A percentile compares a stretch with the other conserved stretches of the same genome.
phyloP scores from a whole-genome alignment of 2,113 vertebrate genomes.

The Amblyornis subalaris region DNA sequence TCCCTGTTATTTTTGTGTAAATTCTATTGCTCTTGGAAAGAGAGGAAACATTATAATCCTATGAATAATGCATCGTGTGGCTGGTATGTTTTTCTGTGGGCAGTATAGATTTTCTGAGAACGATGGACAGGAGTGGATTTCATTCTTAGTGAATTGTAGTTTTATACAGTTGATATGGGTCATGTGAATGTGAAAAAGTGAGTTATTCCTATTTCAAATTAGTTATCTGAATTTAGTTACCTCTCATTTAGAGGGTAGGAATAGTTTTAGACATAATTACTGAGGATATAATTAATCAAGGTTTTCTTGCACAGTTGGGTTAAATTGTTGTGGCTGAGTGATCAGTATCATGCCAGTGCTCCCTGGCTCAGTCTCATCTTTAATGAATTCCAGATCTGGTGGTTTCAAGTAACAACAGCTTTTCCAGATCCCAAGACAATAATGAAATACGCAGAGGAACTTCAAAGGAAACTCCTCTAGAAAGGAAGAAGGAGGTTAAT shows the following conservation, averaged over 20 bases:
- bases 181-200: neutral
- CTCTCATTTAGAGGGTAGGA: neutral
- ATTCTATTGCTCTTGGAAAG: neutral
- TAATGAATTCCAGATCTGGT: slow-evolving; percentile 66
- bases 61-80: neutral
- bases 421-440: slow-evolving; percentile 52
- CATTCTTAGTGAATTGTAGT: neutral
- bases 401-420: slow-evolving; percentile 62
- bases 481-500: slow-evolving; percentile 41
- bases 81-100: neutral
- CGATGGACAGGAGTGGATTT: neutral
- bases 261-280: neutral
- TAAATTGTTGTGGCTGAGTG: slow-evolving; percentile 12
- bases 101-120: neutral
- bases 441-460: slow-evolving; percentile 57
- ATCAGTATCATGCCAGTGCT: slow-evolving; percentile 23
- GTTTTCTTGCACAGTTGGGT: neutral
- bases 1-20: neutral
- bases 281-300: neutral
- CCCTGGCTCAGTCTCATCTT: neutral
- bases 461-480: slow-evolving; percentile 57
- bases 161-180: neutral
- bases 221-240: neutral
- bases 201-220: neutral
- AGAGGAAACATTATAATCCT: neutral